A percentile compares a stretch with the other conserved stretches of the same genome.
Conservation (phyloP, 2,113 vertebrate genomes). For the Alaudala cheleensis region DNA sequence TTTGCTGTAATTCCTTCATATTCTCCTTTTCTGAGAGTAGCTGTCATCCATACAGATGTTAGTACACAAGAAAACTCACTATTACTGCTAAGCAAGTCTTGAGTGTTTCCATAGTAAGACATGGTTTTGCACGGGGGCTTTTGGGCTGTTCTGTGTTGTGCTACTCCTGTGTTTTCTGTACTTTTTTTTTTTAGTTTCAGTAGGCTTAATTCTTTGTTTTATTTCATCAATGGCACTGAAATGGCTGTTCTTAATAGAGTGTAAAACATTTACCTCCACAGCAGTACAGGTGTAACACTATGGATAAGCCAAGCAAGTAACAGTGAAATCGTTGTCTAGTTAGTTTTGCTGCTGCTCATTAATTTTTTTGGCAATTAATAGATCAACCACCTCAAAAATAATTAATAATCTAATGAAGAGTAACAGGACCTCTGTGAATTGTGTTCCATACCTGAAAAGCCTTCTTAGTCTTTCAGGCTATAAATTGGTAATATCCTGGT, state of each 20-base stretch:
- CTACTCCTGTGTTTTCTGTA: not conserved
- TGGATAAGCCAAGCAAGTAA: not conserved
- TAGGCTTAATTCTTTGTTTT: not conserved
- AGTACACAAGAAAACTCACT: not conserved
- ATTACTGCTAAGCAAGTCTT: not conserved
- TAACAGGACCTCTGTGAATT: not conserved
- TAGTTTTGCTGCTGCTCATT: not conserved
- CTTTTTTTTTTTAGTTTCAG: not conserved
- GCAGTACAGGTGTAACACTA: not conserved
- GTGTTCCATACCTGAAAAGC: not conserved
- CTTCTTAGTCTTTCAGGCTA: not conserved
- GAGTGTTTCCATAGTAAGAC: not conserved
- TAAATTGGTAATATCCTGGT: not conserved
- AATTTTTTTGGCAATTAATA: not conserved
- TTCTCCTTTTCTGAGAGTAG: not conserved
- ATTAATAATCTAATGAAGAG: not conserved
- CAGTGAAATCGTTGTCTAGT: not conserved
- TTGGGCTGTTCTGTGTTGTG: not conserved
- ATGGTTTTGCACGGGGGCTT: not conserved
- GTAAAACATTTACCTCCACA: fast-evolving
- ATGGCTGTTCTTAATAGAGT: not conserved
- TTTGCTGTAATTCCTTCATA: not conserved
- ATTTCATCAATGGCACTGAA: not conserved
- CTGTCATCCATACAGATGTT: not conserved
- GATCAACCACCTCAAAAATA: not conserved